A percentile compares a stretch with the other conserved stretches of the same genome.
These are phyloP conservation scores for Holotrichia oblita DNA, from an alignment of 1,140 invertebrate genomes.

Conservation along the genomic window DNA sequence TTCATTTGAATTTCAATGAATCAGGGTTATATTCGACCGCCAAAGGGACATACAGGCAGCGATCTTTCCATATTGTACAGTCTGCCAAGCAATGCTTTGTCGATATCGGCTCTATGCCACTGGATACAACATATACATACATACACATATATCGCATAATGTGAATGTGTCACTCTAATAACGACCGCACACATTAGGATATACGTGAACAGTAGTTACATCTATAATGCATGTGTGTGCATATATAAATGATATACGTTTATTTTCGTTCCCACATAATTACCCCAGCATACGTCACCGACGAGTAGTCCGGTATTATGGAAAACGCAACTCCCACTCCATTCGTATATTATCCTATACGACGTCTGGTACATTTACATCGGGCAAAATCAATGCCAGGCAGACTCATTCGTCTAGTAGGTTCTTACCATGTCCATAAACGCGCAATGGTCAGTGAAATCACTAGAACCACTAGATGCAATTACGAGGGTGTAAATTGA, in stretches of 20 bases:
- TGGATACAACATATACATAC: not conserved
- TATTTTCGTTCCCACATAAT: conserved; percentile 1
- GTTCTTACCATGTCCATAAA: not conserved
- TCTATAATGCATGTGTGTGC: not conserved
- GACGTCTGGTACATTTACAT: conserved; percentile 1
- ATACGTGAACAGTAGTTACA: not conserved
- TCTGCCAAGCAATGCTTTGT: not conserved
- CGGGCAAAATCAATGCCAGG: conserved; percentile 8
- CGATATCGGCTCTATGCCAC: not conserved
- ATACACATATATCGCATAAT: not conserved
- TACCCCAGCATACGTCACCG: not conserved
- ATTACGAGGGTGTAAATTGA: not conserved
- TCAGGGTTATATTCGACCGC: not conserved
- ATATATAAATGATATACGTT: not conserved
- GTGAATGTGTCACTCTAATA: not conserved
- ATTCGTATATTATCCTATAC: not conserved
- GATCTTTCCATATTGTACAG: not conserved
- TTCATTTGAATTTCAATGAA: conserved; percentile 32
- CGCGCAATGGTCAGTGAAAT: not conserved
- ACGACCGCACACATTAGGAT: not conserved
- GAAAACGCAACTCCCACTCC: conserved; percentile 2
- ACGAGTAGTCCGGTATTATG: not conserved
- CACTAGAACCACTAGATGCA: not conserved
- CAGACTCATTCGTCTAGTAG: not conserved
- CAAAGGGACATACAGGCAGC: conserved; percentile 1